Conservation (phyloP, 2,113 vertebrate species). For the Laticauda laticaudata region DNA sequence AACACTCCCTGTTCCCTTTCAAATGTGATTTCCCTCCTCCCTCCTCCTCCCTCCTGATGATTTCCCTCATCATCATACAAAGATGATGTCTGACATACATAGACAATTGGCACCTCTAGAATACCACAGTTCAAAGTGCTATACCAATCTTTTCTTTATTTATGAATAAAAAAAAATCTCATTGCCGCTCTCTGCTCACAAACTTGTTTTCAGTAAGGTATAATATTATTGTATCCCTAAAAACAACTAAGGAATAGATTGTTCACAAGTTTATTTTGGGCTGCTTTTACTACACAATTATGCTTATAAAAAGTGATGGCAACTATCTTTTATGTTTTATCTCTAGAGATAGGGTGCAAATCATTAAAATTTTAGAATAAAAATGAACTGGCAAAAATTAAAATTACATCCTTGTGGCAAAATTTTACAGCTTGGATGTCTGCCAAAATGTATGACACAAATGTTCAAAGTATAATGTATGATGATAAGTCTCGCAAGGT, state of each 20-base stretch:
- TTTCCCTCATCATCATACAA: not conserved
- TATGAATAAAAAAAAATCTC: not conserved
- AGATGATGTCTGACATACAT: not conserved
- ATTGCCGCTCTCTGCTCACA: not conserved
- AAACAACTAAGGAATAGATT: not conserved
- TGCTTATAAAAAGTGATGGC: not conserved
- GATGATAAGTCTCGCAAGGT: not conserved
- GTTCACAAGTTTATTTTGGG: not conserved
- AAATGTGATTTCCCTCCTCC: not conserved
- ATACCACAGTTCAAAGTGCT: not conserved
- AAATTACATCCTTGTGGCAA: not conserved
- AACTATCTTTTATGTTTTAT: not conserved
- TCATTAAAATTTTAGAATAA: not conserved
- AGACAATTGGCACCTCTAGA: not conserved
- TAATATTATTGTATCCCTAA: not conserved
- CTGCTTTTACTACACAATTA: not conserved
- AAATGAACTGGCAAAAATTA: not conserved
- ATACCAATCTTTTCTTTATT: not conserved
- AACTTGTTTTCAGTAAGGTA: not conserved
- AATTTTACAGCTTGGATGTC: not conserved
- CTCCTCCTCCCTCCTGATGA: not conserved
- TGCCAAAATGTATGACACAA: not conserved
- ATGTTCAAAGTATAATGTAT: not conserved
- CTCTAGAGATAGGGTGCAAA: not conserved
- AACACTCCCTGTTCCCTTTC: conserved; percentile 1